Conservation (phyloP, 2,888 invertebrate species). For the Aspidapion aeneum region DNA sequence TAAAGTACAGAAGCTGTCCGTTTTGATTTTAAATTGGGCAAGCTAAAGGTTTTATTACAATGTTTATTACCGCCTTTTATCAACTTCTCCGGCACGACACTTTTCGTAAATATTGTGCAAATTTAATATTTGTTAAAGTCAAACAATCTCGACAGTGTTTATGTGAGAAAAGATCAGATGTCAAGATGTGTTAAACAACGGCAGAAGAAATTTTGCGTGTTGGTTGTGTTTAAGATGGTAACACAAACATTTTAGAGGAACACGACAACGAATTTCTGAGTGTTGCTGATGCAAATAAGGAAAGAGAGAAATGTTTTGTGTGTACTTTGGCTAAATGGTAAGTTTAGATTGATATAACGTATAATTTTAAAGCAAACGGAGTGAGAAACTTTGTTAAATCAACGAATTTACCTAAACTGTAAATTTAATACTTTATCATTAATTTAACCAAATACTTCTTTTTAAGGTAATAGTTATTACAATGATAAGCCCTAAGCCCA, state of each 20-base stretch:
- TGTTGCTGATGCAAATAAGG: neutral
- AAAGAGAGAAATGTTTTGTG: neutral
- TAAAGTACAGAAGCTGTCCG: too few relatives aligned
- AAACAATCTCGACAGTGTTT: slow-evolving; percentile 26
- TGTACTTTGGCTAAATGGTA: neutral
- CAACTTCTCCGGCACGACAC: neutral
- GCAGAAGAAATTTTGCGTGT: neutral
- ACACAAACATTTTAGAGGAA: neutral
- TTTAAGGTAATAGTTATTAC: too few relatives aligned
- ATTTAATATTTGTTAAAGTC: slow-evolving; percentile 25
- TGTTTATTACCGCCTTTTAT: too few relatives aligned
- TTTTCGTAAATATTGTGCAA: neutral
- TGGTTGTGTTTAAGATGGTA: neutral
- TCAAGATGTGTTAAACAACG: neutral
- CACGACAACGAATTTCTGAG: neutral
- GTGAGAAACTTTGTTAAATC: too few relatives aligned
- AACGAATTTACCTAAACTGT: too few relatives aligned
- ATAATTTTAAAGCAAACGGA: too few relatives aligned
- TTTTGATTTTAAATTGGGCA: too few relatives aligned
- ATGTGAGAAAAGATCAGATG: neutral
- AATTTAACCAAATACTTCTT: too few relatives aligned
- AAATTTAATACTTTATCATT: too few relatives aligned
- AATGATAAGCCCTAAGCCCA: too few relatives aligned
- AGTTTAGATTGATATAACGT: neutral
- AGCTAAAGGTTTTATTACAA: too few relatives aligned